Conservation (phyloP, 2,113 vertebrate genomes). For the Hymenochirus boettgeri region DNA sequence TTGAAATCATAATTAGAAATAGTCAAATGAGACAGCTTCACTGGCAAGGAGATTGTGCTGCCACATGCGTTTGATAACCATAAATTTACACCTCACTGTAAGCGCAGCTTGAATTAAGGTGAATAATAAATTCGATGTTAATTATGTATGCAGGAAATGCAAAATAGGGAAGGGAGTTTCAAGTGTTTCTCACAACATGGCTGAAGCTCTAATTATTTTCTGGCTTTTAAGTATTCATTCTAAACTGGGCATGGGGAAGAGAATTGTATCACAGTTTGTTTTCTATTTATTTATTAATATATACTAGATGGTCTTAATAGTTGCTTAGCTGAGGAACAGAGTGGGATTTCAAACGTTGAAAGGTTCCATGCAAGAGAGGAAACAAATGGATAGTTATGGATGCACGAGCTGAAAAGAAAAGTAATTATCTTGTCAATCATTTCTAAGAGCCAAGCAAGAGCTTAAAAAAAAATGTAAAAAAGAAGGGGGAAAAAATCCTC, state of each 20-base stretch:
- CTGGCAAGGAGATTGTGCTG: constrained; percentile 37
- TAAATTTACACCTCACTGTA: constrained; percentile 37
- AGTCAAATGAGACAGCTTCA: constrained; percentile 32
- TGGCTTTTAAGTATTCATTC: constrained; percentile 2
- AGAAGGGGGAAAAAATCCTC: too few species aligned
- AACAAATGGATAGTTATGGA: constrained; percentile 1
- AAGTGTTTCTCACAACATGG: constrained; percentile 28
- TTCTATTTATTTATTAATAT: neutral
- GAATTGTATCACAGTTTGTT: neutral
- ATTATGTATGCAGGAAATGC: constrained; percentile 35
- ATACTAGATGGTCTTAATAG: constrained; percentile 3
- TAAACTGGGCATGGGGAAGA: neutral
- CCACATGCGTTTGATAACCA: constrained; percentile 40
- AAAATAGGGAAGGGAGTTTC: constrained; percentile 24
- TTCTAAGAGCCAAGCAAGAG: constrained; percentile 12
- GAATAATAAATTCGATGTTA: constrained; percentile 24
- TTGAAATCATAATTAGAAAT: constrained; percentile 38
- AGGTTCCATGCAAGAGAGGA: neutral
- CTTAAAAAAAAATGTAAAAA: constrained; percentile 2
- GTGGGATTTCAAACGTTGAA: neutral
- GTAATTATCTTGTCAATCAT: constrained; percentile 36
- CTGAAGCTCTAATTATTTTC: constrained; percentile 20
- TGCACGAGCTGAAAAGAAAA: constrained; percentile 15
- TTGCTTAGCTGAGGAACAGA: neutral
- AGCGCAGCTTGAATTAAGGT: constrained; percentile 29